These are phyloP conservation scores for Calameuta idolon DNA, from an alignment of 2,888 invertebrate species.

Conservation along the genomic window DNA sequence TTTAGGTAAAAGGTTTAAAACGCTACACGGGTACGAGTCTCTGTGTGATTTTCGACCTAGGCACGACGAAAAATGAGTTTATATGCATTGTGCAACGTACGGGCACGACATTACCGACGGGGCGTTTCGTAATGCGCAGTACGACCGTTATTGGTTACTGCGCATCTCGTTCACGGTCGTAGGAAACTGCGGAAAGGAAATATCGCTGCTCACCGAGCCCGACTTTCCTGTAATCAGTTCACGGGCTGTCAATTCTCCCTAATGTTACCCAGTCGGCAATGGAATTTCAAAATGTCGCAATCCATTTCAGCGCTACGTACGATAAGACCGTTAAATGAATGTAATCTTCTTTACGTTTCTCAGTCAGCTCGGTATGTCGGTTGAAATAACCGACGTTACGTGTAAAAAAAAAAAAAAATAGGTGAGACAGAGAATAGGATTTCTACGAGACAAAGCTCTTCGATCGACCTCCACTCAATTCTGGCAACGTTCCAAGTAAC, in stretches of 20 bases:
- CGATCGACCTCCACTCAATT: slow-evolving; percentile 57
- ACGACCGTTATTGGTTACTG: neutral
- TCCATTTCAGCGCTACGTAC: neutral
- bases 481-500: slow-evolving; percentile 57
- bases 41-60: neutral
- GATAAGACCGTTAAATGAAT: neutral
- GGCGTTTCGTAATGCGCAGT: neutral
- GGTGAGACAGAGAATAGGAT: neutral
- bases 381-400: neutral
- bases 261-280: neutral
- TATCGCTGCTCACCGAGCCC: neutral
- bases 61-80: neutral
- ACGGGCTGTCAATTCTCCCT: neutral
- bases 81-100: neutral
- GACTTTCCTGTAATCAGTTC: neutral
- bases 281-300: neutral
- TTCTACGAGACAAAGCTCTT: slow-evolving; percentile 31
- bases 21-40: neutral
- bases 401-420: neutral
- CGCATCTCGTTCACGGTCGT: neutral
- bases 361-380: neutral
- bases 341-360: neutral
- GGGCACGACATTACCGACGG: neutral
- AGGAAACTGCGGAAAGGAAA: neutral
- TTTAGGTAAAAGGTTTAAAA: neutral